Base-by-base conservation (phyloP, 1,140 invertebrate species). In the Teleogryllus occipitalis region DNA sequence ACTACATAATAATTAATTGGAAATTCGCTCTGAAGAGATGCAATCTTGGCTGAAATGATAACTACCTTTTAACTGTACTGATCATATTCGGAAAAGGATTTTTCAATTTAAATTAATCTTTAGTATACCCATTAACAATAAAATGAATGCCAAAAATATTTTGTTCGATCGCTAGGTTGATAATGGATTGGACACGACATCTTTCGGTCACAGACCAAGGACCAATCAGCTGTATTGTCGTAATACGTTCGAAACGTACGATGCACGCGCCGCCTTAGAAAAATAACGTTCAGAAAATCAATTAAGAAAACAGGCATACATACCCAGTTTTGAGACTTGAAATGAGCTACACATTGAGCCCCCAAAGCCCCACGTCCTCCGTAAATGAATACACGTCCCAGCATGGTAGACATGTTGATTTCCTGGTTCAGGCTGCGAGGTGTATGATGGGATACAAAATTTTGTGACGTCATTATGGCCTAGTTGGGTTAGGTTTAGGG, bases 281-380 rank as follows among this genome's bases (percentile, higher is more conserved):
- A 65, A 65, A 65, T 10, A 65, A 14, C 54, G 54, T 3, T 14
- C 10, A 10, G 7, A 14, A 65, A 65, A 65, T 18, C 0, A 65
- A 65, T 65, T 14, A 65, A 65, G 54, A 65, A 65, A 14, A 65
- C 10, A 65, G 7, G 81, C 77, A 81, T 78, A 65, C 65, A 86
- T 89, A 96, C 94, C 90, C 92, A 98, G 85, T 96, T 95, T 82
- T 96, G 92, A 8, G 90, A 88, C 88, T 98, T 98, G 83, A 99
- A 98, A 85, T 94, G 90, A 8, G 92, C 90, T 0, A 99, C 93
- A 84, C 95, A 94, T 78, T 91, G 90, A 7, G 93, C 92, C 21
- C 98, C 98, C 22, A 99, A 88, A 72, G 98, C 98, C 81, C 98
- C 98, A 86, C 93, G 93, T 8, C 97, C 98, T 80, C 98, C 98